Evolutionary conservation across 1,140 invertebrate species (phyloP), one percentile per base, ranked within the genome.

Genomic region (Chironomus tepperi): DNA sequence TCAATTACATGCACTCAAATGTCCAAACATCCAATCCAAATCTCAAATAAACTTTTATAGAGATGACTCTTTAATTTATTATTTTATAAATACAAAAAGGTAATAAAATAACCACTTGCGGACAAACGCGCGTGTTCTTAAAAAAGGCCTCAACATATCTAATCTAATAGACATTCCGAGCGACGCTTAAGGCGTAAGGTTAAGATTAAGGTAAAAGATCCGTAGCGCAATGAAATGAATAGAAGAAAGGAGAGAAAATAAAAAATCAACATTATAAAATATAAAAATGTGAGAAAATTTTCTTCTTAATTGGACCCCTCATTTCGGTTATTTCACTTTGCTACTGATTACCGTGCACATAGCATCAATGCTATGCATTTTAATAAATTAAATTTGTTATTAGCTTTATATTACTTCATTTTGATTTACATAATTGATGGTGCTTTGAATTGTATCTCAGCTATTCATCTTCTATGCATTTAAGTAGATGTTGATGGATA

Each of bases 201-300:
- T 57, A n/a, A 57, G 12, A 12, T 57, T 57, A 57, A 57, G 47
- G 12, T 57, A 15, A 57, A 57, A 57, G 47, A 57, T 12, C n/a
- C 47, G 3, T 57, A 57, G 47, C 12, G 47, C n/a, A 34, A 34
- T 34, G 24, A 34, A 5, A 34, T 34, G 24, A 34, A 34, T 34
- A 34, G 24, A 34, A 34, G 24, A 34, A 34, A 34, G 24, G 43
- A 47, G 43, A 47, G 43, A 2, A 10, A 47, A 10, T 43, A 10
- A 47, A 57, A 57, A 57, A 57, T 57, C 47, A 57, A 57, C 47
- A 57, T 57, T n/a, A n/a, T 57, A 57, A 57, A 57, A n/a, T n/a
- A n/a, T n/a, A 34, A 34, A 34, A 34, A 57, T 57, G 47, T 57
- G 47, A 57, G 47, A 57, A 57, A 57, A n/a, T 57, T 57, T n/a